Percentiles rank a stretch among this genome's conserved stretches.
Evolutionary conservation across 2,888 invertebrate species (phyloP).

Genomic region (Pseudeuparius sepicola): DNA sequence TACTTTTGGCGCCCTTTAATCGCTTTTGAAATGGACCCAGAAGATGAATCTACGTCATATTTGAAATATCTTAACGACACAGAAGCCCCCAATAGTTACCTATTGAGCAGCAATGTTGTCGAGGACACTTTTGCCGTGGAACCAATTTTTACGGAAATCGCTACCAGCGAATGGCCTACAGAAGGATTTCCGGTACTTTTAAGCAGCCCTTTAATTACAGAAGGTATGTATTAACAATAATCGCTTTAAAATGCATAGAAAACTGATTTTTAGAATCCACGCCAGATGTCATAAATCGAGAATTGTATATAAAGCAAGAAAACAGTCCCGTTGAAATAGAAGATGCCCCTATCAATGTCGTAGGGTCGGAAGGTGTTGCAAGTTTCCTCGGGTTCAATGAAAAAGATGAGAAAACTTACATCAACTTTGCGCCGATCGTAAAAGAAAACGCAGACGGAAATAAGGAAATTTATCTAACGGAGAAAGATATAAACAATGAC

Average conservation of each 20-base stretch:
- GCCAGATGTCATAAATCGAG: too few species aligned
- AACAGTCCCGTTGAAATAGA: conserved; percentile 3
- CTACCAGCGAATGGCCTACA: conserved; percentile 31
- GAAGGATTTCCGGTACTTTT: conserved; percentile 32
- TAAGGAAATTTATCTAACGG: conserved; percentile 17
- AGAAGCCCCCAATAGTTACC: conserved; percentile 29
- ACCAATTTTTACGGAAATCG: conserved; percentile 33
- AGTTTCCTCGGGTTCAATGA: too few species aligned
- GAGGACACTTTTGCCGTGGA: conserved; percentile 29
- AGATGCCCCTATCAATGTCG: neutral
- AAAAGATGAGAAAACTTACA: conserved; percentile 15
- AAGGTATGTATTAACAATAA: conserved; percentile 20
- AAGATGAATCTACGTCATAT: conserved; percentile 32
- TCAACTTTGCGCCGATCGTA: conserved; percentile 17
- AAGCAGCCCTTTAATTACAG: conserved; percentile 27
- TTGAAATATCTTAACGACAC: conserved; percentile 32
- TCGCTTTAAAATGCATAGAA: too few species aligned
- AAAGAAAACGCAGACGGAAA: conserved; percentile 16
- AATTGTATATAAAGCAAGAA: conserved; percentile 6
- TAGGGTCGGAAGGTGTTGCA: conserved; percentile 1
- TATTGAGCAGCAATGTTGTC: conserved; percentile 30
- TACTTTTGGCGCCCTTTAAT: too few species aligned
- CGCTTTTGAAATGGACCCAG: conserved; percentile 26
- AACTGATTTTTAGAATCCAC: too few species aligned
- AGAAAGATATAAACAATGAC: conserved; percentile 18